Conservation (phyloP, 2,888 invertebrate genomes). For the Ormyrus labotus region DNA sequence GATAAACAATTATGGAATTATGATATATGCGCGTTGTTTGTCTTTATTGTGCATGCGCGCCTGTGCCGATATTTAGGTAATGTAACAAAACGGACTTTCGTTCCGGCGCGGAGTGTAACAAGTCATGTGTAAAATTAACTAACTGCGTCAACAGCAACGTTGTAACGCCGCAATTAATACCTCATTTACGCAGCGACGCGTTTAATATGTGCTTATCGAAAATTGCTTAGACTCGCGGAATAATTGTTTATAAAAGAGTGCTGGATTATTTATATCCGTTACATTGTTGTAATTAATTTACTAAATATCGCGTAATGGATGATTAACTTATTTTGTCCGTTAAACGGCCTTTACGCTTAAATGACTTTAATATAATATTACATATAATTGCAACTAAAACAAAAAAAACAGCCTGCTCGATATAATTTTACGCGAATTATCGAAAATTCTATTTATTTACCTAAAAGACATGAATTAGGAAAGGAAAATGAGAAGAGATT, state of each 20-base stretch:
- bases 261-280: slow-evolving; percentile 34
- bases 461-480: too few species aligned
- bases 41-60: slow-evolving; percentile 2
- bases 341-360: not conserved
- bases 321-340: not conserved
- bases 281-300: slow-evolving; percentile 13
- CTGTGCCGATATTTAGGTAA: slow-evolving; percentile 42
- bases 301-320: not conserved
- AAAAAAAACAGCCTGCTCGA: too few species aligned
- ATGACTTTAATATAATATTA: not conserved
- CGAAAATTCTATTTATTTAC: too few species aligned
- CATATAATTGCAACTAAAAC: too few species aligned
- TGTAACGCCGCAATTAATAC: slow-evolving; percentile 54
- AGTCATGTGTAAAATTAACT: slow-evolving; percentile 56
- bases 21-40: slow-evolving; percentile 25
- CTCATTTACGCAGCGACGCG: slow-evolving; percentile 44
- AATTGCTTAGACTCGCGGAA: slow-evolving; percentile 11
- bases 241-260: slow-evolving; percentile 11
- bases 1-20: slow-evolving; percentile 49
- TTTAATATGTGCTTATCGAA: slow-evolving; percentile 51
- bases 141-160: slow-evolving; percentile 52
- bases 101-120: not conserved
- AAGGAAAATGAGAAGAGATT: too few species aligned
- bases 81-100: slow-evolving; percentile 42
- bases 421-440: too few species aligned